Evolutionary conservation across 1,140 invertebrate species (phyloP).

Genomic region (Drosophila yakuba): DNA sequence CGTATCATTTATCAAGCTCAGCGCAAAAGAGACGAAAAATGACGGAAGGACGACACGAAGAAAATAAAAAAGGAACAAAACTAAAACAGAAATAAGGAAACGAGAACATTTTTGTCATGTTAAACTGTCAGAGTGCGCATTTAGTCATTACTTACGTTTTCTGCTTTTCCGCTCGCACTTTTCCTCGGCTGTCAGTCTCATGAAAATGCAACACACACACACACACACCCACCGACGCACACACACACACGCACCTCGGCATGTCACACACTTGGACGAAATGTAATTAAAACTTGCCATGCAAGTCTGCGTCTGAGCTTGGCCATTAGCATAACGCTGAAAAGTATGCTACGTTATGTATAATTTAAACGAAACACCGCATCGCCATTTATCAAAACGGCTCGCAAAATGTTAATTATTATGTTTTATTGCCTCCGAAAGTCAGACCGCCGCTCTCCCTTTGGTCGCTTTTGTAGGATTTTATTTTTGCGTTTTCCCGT

Average conservation of each 20-base stretch:
- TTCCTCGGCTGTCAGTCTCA: constrained; percentile 54
- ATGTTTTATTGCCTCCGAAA: constrained; percentile 67
- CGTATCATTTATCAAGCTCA: constrained; percentile 81
- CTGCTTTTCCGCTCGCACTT: constrained; percentile 25
- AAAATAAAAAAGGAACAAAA: constrained; percentile 33
- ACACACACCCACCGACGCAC: constrained; percentile 4
- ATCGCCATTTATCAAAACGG: constrained; percentile 74
- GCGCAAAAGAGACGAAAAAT: constrained; percentile 18
- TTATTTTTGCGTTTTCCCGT: constrained; percentile 29
- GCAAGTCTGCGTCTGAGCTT: constrained; percentile 74
- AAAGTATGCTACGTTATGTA: constrained; percentile 63
- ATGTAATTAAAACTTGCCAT: constrained; percentile 80
- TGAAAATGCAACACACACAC: constrained; percentile 53
- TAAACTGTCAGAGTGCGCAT: constrained; percentile 82
- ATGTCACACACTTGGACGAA: constrained; percentile 60
- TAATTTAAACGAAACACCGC: constrained; percentile 62
- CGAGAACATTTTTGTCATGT: constrained; percentile 79
- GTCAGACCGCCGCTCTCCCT: not conserved
- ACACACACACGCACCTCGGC: constrained; percentile 37
- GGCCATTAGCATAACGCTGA: constrained; percentile 69
- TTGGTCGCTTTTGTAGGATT: constrained; percentile 7
- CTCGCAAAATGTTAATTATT: constrained; percentile 78
- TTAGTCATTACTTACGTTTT: constrained; percentile 82
- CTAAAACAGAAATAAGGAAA: constrained; percentile 64
- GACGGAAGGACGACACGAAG: constrained; percentile 17